Conservation (phyloP, 2,797 vertebrate species). For the Rhinogobio ventralis region DNA sequence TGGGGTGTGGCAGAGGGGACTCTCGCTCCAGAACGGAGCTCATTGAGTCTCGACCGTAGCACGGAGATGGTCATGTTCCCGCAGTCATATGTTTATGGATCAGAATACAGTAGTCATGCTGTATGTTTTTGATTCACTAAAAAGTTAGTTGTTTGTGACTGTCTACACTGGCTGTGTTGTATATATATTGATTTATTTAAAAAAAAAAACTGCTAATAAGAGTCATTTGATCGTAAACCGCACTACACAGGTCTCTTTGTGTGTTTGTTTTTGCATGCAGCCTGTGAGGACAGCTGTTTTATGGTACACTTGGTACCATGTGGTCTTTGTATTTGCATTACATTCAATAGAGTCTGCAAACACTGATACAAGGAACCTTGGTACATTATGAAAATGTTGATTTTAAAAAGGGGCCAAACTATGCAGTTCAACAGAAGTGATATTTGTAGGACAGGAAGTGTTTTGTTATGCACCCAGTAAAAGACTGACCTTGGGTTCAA, state of each 20-base stretch:
- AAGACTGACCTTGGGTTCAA: conserved; percentile 15
- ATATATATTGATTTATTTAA: neutral
- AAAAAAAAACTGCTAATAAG: neutral
- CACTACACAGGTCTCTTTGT: neutral
- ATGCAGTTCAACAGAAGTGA: neutral
- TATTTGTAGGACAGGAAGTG: neutral
- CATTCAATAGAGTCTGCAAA: neutral
- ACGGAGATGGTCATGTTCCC: too few species aligned
- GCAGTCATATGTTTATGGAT: neutral
- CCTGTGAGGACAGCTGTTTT: neutral
- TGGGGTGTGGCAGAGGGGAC: too few species aligned
- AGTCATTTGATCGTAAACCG: neutral
- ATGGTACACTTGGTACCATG: too few species aligned
- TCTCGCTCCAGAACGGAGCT: too few species aligned
- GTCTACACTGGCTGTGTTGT: neutral
- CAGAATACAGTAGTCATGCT: too few species aligned
- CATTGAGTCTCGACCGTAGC: too few species aligned
- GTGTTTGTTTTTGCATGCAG: neutral
- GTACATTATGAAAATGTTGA: neutral
- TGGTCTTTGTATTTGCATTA: neutral
- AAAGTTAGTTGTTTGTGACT: neutral
- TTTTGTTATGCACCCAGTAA: neutral
- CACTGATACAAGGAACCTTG: neutral
- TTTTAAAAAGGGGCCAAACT: neutral
- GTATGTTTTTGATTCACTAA: neutral